These are phyloP conservation scores for Anthopleura xanthogrammica DNA, from an alignment of 92 coral and sea anemone genomes.

Conservation along the genomic window DNA sequence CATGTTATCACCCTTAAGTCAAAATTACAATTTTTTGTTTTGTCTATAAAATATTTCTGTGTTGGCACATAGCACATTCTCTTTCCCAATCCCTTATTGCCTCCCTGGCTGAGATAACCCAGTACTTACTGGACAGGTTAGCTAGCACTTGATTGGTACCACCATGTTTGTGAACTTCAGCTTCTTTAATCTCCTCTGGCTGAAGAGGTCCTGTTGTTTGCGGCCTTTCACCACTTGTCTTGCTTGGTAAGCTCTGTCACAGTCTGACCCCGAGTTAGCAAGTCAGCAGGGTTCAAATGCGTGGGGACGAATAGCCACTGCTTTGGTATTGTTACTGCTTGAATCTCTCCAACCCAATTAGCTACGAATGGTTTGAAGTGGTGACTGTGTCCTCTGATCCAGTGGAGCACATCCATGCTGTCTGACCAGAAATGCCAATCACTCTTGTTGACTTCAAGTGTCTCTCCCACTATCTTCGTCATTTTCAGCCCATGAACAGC, in stretches of 20 bases:
- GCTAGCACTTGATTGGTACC: too few species aligned
- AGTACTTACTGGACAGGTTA: too few species aligned
- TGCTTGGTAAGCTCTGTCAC: background rate
- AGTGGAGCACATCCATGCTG: conserved; percentile 34
- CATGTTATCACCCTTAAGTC: too few species aligned
- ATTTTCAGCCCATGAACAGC: conserved; percentile 32
- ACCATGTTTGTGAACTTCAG: too few species aligned
- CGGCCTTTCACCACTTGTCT: conserved; percentile 6
- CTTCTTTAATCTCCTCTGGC: too few species aligned
- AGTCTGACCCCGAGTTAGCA: conserved; percentile 20
- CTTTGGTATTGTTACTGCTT: conserved; percentile 32
- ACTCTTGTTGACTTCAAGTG: conserved; percentile 14
- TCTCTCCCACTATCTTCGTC: conserved; percentile 8
- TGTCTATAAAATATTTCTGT: too few species aligned
- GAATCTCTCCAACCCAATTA: conserved; percentile 37
- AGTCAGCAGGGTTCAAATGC: conserved; percentile 28
- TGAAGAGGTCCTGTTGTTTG: too few species aligned
- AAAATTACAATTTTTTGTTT: too few species aligned
- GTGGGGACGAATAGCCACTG: conserved; percentile 39
- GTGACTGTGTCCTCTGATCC: conserved; percentile 32
- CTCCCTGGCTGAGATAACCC: too few species aligned
- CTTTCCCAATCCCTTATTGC: too few species aligned
- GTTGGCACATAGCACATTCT: too few species aligned
- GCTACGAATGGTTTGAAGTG: conserved; percentile 51
- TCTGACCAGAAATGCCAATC: conserved; percentile 29